Conservation (phyloP, 2,888 invertebrate genomes). For the Nomada ferruginata region DNA sequence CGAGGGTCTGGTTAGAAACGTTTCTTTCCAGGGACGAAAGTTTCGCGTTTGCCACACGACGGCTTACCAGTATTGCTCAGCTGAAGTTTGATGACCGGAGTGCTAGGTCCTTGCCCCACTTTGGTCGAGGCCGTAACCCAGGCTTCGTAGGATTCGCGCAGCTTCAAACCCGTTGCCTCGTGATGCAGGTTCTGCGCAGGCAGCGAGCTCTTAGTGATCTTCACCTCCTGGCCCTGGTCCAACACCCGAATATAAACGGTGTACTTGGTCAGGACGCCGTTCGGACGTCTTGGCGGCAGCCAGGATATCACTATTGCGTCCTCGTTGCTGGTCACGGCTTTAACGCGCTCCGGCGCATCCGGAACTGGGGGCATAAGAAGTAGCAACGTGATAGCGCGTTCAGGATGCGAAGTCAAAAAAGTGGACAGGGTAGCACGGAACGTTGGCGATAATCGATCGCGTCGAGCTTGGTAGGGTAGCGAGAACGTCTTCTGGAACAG, state of each 20-base stretch:
- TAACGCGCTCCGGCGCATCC: conserved; percentile 87
- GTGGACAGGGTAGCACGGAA: background rate
- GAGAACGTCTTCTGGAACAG: background rate
- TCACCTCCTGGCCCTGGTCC: conserved; percentile 85
- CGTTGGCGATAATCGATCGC: conserved; percentile 31
- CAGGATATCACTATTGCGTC: conserved; percentile 87
- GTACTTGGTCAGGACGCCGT: conserved; percentile 88
- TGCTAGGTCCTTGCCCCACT: conserved; percentile 87
- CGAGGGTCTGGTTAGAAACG: background rate
- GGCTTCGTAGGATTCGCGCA: conserved; percentile 86
- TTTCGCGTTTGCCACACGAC: conserved; percentile 14
- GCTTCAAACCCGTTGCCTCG: conserved; percentile 85
- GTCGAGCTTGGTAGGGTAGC: background rate
- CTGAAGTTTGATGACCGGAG: conserved; percentile 85
- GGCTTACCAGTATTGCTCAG: conserved; percentile 83
- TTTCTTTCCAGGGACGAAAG: background rate
- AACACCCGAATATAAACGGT: conserved; percentile 87
- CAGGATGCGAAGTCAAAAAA: background rate
- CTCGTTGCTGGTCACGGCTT: conserved; percentile 86
- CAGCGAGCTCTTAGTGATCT: conserved; percentile 84
- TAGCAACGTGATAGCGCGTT: background rate
- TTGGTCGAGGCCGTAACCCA: conserved; percentile 88
- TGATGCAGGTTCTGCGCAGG: conserved; percentile 85
- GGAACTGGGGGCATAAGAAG: conserved; percentile 83
- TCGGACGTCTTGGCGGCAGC: conserved; percentile 87